These are phyloP conservation scores for Polyodon spathula DNA, from an alignment of 2,113 vertebrate species.

Conservation along the genomic window DNA sequence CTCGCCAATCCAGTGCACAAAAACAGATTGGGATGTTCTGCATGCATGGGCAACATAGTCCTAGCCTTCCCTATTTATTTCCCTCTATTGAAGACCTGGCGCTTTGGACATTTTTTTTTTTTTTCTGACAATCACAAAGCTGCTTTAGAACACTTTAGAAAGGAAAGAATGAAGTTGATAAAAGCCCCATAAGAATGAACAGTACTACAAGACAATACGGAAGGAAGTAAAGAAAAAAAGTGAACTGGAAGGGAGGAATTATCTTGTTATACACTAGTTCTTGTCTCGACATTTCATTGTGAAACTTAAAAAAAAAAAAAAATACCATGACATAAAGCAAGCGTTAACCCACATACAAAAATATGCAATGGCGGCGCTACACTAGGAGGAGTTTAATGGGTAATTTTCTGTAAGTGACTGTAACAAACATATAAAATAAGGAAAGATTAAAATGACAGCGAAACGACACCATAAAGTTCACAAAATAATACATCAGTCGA, in stretches of 20 bases:
- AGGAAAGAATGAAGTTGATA: conserved; percentile 34
- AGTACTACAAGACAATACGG: conserved; percentile 49
- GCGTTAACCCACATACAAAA: conserved; percentile 31
- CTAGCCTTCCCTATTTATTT: conserved; percentile 55
- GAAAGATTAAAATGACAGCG: not conserved
- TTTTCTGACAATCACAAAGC: conserved; percentile 65
- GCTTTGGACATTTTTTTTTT: conserved; percentile 63
- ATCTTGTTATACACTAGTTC: conserved; percentile 58
- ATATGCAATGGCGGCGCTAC: conserved; percentile 38
- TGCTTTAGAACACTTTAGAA: conserved; percentile 54
- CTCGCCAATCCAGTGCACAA: conserved; percentile 71
- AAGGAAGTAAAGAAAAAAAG: conserved; percentile 49
- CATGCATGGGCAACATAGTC: conserved; percentile 61
- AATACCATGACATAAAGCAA: conserved; percentile 30
- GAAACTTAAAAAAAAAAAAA: conserved; percentile 27
- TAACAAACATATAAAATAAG: not conserved
- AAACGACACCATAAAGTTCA: no score
- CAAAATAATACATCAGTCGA: no score
- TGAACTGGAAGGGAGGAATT: conserved; percentile 62
- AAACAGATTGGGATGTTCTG: conserved; percentile 73
- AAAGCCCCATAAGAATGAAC: conserved; percentile 40
- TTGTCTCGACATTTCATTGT: conserved; percentile 33
- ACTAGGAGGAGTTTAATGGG: conserved; percentile 38
- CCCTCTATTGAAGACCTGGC: conserved; percentile 53
- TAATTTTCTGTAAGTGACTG: conserved; percentile 23